Base-by-base conservation (phyloP, 2,888 invertebrate species). In the Leistus spinibarbis region DNA sequence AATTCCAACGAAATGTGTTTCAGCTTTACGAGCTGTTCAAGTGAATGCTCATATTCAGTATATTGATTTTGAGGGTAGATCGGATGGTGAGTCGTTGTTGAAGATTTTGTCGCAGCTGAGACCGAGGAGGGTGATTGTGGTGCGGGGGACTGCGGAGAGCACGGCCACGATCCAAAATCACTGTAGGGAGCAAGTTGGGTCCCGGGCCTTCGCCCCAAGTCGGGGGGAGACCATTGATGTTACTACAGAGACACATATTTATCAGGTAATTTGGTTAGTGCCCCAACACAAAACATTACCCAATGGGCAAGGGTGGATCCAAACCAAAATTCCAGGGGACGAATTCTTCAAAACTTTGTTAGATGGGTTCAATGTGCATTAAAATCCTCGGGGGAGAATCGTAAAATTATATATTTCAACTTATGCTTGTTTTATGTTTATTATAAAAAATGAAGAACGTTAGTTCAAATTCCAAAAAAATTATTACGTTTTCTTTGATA, bases 181-280 rank as follows among this genome's bases (percentile, higher is more conserved):
- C 81, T 93, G 94, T 76, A 83, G 82, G 22, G 89, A 90, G 76
- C 90, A 90, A 81, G 88, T 92, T 13, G 91, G 91, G 4, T 90
- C 91, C 0, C 89, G 91, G 79, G 92, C 99, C 0, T 98, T 96
- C 84, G 91, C 93, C 1, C 99, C 99, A 0, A 87, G 86, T 9
- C 89, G 89, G 72, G 94, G 95, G 0, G 98, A 98, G 81, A 88
- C 91, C 0, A 91, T 99, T 2, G 99, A 99, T 84, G 98, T 96
- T 0, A 99, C 99, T 0, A 97, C 97, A 0, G 99, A 99, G 86
- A 96, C 97, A 0, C 96, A 98, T 82, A 99, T 99, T 80, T 99
- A 97, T 85, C 99, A 99, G 89, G 96, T 95, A 82, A 76, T 76
- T 62, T 63, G 40, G 40, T n/a, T n/a, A n/a, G n/a, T n/a, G n/a